Evolutionary conservation across 2,113 vertebrate genomes (phyloP), one percentile per base, ranked within the genome.

Genomic region (Camelus dromedarius): DNA sequence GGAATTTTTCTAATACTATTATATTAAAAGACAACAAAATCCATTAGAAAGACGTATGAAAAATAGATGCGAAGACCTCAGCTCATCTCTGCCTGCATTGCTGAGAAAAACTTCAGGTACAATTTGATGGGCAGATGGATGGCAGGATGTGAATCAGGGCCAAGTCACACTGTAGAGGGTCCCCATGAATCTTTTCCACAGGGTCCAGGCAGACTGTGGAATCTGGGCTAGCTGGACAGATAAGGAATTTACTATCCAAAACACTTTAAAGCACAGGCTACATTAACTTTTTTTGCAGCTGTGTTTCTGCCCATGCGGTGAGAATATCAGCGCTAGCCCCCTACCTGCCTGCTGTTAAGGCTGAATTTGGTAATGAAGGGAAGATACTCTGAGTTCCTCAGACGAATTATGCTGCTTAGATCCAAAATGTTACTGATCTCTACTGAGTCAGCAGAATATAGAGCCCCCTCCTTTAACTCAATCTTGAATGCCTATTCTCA

Each of bases 11-110:
- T 91, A 52, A 69, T 60, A 20, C 14, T 89, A 70, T 81, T 81
- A 82, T 52, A 86, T 86, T 70, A 54, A 90, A 90, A 86, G 48
- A 82, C 70, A 94, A 94, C 52, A 93, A 82, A 86, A 75, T 42
- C 35, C 50, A 70, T 50, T 32, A 82, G 46, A 86, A 93, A 95
- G 28, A 93, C 15, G 38, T 22, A 42, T 52, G 35, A 82, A 62
- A 69, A 72, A 73, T 12, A 28, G 64, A 58, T 42, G 24, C 42
- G 56, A 95, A 93, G n/a, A n/a, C 50, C n/a, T 75, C 56, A 60
- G 52, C 14, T 96, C 58, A 69, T 54, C 30, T 79, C 83, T 82
- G 58, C 38, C 66, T 83, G 16, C n/a, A 73, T 62, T 72, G 75
- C 26, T 42, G 38, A 95, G 70, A 79, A 94, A 76, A 91, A 91